A percentile compares a stretch with the other conserved stretches of the same genome.
Evolutionary conservation across 2,888 invertebrate genomes (phyloP).

Genomic region (Melieria picta): DNA sequence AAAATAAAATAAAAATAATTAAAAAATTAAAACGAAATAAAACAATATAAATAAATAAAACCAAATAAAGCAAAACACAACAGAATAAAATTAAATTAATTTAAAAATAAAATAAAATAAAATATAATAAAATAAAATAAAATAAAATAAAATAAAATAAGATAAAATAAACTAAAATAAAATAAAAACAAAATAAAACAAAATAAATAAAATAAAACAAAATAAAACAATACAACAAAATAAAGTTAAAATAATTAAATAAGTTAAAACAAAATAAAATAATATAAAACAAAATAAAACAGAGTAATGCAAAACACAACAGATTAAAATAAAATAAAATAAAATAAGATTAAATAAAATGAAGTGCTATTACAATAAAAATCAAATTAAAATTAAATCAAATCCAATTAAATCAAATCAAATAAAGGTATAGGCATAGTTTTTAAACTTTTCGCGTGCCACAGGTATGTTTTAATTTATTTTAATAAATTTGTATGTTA

Average conservation of each 20-base stretch:
- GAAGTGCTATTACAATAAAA: too few species aligned
- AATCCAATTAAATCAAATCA: background rate
- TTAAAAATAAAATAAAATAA: background rate
- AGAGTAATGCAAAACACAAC: background rate
- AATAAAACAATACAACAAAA: background rate
- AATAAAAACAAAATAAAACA: background rate
- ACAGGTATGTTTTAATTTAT: too few species aligned
- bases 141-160: background rate
- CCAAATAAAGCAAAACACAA: too few species aligned
- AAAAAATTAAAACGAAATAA: background rate
- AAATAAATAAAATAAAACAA: background rate
- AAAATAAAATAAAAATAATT: background rate
- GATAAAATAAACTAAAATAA: background rate
- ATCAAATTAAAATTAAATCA: too few species aligned
- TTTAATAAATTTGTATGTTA: too few species aligned
- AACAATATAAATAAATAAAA: too few species aligned
- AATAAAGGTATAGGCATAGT: too few species aligned
- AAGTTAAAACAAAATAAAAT: background rate
- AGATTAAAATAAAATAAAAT: too few species aligned
- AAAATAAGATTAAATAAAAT: too few species aligned
- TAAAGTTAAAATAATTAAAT: background rate
- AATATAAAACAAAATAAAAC: constrained; percentile 18
- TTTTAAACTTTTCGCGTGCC: too few species aligned
- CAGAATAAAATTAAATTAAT: constrained; percentile 4
- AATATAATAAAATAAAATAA: background rate